A percentile compares a stretch with the other conserved stretches of the same genome.
Conservation (phyloP, 2,113 vertebrate genomes). For the Pollachius pollachius region DNA sequence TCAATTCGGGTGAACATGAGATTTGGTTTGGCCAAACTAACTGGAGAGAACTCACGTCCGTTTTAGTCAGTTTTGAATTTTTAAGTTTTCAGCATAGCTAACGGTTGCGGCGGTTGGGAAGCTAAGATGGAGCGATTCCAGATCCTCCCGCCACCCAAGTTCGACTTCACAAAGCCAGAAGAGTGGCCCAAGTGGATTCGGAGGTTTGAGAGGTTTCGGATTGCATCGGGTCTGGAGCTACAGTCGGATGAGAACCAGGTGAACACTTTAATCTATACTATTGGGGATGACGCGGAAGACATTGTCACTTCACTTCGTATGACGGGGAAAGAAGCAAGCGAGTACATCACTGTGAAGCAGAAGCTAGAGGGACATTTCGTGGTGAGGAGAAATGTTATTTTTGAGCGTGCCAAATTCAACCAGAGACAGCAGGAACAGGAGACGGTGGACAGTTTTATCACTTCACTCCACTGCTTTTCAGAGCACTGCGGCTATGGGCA, state of each 20-base stretch:
- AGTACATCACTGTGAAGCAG: background rate
- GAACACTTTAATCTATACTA: slow-evolving; percentile 16
- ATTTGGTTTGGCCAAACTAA: background rate
- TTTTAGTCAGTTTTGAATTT: background rate
- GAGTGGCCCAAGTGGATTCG: slow-evolving; percentile 1
- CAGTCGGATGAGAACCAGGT: slow-evolving; percentile 8
- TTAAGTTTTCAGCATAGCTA: background rate
- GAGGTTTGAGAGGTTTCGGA: no score
- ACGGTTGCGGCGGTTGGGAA: background rate
- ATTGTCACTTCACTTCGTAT: background rate
- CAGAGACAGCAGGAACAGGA: background rate
- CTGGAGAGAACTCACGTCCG: background rate
- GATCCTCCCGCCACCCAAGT: background rate
- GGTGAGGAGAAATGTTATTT: slow-evolving; percentile 2
- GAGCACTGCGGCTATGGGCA: background rate
- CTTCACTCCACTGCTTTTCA: background rate
- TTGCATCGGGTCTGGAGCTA: slow-evolving; percentile 7
- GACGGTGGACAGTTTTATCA: slow-evolving; percentile 17
- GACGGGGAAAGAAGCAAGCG: background rate
- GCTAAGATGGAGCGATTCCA: background rate
- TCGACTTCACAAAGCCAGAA: background rate
- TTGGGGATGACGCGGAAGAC: slow-evolving; percentile 11
- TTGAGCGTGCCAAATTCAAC: slow-evolving; percentile 12
- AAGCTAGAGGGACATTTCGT: background rate
- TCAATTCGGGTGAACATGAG: background rate